These are phyloP conservation scores for Misgurnus anguillicaudatus DNA, from an alignment of 2,113 vertebrate genomes.

Conservation along the genomic window DNA sequence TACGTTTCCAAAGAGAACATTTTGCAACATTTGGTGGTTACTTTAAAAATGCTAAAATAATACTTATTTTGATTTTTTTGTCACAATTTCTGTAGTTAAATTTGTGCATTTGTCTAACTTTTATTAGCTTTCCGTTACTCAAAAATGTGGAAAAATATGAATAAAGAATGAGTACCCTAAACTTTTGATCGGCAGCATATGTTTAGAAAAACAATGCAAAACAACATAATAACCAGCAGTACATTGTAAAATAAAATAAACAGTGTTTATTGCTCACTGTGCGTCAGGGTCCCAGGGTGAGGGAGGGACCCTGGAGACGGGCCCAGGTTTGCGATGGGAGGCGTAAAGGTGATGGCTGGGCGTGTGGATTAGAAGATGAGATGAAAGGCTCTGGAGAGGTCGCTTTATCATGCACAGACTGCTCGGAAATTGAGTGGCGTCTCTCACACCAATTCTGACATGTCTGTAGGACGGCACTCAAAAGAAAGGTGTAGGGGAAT, in stretches of 20 bases:
- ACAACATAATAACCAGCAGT: not conserved
- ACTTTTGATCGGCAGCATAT: no score
- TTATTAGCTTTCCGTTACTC: no score
- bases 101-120: no score
- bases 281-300: slow-evolving; percentile 23
- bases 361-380: slow-evolving; percentile 43
- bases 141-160: no score
- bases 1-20: no score
- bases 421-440: slow-evolving; percentile 63
- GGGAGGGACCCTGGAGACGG: slow-evolving; percentile 13
- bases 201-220: not conserved
- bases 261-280: slow-evolving; percentile 21
- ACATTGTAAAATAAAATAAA: not conserved
- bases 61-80: no score
- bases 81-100: no score
- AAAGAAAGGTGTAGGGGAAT: slow-evolving; percentile 40
- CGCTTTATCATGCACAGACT: slow-evolving; percentile 65
- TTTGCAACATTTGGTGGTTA: no score
- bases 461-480: slow-evolving; percentile 32
- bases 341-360: slow-evolving; percentile 52
- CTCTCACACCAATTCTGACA: slow-evolving; percentile 48
- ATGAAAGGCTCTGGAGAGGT: slow-evolving; percentile 55
- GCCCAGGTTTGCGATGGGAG: slow-evolving; percentile 40
- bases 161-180: no score
- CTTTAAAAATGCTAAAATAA: no score